Evolutionary conservation across 2,888 invertebrate genomes (phyloP).

Genomic region (Mythimna albipuncta): DNA sequence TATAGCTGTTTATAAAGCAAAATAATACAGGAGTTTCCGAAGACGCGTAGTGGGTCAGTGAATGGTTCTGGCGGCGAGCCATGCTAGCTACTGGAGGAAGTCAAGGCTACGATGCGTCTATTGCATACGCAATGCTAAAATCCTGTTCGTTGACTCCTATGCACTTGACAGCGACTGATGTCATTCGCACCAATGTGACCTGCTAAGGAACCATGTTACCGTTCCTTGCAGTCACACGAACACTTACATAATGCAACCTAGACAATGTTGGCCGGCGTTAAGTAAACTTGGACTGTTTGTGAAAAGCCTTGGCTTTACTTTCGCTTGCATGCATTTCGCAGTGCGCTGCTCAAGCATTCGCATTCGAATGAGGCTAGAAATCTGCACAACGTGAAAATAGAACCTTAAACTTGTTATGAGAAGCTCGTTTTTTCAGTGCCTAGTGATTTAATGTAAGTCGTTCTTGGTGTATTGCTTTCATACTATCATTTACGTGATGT

Average conservation of each 20-base stretch:
- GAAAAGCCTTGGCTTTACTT: conserved; percentile 80
- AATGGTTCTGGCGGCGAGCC: conserved; percentile 85
- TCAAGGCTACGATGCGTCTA: conserved; percentile 84
- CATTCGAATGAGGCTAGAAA: conserved; percentile 71
- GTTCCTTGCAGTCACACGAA: conserved; percentile 85
- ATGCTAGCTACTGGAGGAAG: conserved; percentile 80
- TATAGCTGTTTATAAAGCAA: conserved; percentile 58
- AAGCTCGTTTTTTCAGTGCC: conserved; percentile 68
- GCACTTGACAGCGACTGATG: conserved; percentile 88
- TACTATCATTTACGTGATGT: conserved; percentile 87
- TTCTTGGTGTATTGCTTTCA: conserved; percentile 68
- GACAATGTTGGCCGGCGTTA: conserved; percentile 78
- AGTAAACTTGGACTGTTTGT: conserved; percentile 79
- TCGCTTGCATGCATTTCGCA: conserved; percentile 77
- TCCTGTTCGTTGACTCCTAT: conserved; percentile 88
- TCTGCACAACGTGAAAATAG: conserved; percentile 63
- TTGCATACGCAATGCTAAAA: conserved; percentile 85
- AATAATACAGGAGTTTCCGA: conserved; percentile 75
- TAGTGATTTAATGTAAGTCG: conserved; percentile 61
- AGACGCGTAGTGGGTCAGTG: conserved; percentile 82
- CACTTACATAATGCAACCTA: conserved; percentile 87
- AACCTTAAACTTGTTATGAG: conserved; percentile 66
- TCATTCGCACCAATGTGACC: conserved; percentile 88
- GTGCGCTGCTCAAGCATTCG: conserved; percentile 74
- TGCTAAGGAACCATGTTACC: conserved; percentile 88